These are phyloP conservation scores for Premnoplex brunnescens DNA, from an alignment of 2,797 vertebrate genomes.

Conservation along the genomic window DNA sequence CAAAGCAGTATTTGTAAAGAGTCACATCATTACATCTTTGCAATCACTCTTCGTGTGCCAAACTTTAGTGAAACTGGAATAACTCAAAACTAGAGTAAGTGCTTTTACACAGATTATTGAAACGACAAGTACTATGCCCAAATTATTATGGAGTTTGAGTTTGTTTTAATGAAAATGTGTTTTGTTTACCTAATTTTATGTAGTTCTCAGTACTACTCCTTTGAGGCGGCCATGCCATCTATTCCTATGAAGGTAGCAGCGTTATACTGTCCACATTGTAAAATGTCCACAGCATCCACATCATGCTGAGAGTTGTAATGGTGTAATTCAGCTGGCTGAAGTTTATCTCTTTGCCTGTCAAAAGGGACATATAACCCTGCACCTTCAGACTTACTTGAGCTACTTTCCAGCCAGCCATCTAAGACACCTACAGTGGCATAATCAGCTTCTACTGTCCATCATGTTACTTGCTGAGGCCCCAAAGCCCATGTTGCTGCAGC, in stretches of 20 bases:
- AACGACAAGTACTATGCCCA: background rate
- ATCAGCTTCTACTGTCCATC: background rate
- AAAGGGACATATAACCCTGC: rapidly evolving
- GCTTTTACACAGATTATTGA: background rate
- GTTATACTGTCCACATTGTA: background rate
- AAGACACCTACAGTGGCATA: background rate
- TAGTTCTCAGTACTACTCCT: background rate
- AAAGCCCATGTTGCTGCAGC: background rate
- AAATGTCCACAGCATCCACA: background rate
- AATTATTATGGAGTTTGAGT: background rate
- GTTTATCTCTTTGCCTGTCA: background rate
- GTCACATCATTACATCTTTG: background rate
- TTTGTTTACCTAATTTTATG: background rate
- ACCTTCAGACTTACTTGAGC: background rate
- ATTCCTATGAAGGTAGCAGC: background rate
- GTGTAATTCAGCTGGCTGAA: background rate
- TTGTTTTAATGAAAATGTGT: background rate
- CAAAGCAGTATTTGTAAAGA: constrained; percentile 29
- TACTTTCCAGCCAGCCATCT: background rate
- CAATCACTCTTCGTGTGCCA: background rate
- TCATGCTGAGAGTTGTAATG: rapidly evolving
- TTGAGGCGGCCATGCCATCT: background rate
- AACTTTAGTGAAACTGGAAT: background rate
- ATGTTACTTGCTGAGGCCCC: background rate
- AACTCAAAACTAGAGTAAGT: background rate